Percentiles rank a stretch among this genome's conserved stretches.
phyloP scores from a whole-genome alignment of 1,140 invertebrate genomes.

The Hirudo medicinalis region DNA sequence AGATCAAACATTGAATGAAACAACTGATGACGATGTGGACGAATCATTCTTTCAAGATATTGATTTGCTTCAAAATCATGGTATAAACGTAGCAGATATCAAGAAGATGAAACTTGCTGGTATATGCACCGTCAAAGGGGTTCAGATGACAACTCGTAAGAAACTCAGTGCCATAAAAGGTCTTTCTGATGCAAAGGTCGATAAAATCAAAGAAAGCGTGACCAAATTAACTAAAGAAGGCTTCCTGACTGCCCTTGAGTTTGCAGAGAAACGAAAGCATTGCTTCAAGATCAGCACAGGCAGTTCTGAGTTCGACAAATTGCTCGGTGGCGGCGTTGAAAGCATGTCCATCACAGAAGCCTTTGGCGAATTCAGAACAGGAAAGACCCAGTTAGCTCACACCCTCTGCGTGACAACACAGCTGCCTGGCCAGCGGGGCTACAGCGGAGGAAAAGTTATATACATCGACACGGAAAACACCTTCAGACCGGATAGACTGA shows the following conservation, averaged over 20 bases:
- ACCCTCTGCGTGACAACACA: constrained; percentile 65
- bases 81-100: constrained; percentile 54
- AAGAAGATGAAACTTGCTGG: constrained; percentile 63
- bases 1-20: constrained; percentile 39
- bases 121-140: constrained; percentile 62
- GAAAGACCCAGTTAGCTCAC: constrained; percentile 64
- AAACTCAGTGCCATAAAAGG: constrained; percentile 61
- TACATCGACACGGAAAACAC: constrained; percentile 70
- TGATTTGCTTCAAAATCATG: constrained; percentile 45
- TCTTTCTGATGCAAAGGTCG: constrained; percentile 64
- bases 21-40: constrained; percentile 33
- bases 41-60: constrained; percentile 47
- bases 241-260: constrained; percentile 62
- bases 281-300: constrained; percentile 62
- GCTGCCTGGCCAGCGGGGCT: constrained; percentile 54
- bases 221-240: constrained; percentile 47
- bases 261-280: constrained; percentile 55
- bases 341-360: constrained; percentile 47
- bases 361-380: constrained; percentile 52
- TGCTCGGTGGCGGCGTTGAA: constrained; percentile 45
- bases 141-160: constrained; percentile 65
- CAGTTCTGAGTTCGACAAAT: constrained; percentile 54
- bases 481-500: constrained; percentile 60
- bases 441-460: constrained; percentile 63
- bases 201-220: constrained; percentile 67